phyloP scores from a whole-genome alignment of 2,113 vertebrate species.

The Merops nubicus region DNA sequence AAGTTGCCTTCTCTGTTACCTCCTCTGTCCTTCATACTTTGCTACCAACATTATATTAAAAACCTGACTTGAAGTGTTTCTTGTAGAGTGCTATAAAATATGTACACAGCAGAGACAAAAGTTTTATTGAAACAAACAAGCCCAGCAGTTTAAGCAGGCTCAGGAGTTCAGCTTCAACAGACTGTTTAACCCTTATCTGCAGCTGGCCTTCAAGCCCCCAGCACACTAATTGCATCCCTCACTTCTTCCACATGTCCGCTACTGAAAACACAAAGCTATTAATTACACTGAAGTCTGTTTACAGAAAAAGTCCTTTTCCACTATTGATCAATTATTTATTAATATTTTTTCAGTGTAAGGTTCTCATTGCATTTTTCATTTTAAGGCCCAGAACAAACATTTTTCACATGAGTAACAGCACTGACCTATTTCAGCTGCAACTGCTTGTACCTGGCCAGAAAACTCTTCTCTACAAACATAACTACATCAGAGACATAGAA shows the following conservation, averaged over 20 bases:
- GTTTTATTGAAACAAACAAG: conserved; percentile 79
- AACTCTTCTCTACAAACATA: background rate
- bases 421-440: conserved; percentile 17
- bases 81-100: conserved; percentile 46
- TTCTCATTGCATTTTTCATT: conserved; percentile 80
- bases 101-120: conserved; percentile 54
- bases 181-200: conserved; percentile 86
- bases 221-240: conserved; percentile 81
- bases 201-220: conserved; percentile 84
- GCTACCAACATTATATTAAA: conserved; percentile 66
- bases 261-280: conserved; percentile 89
- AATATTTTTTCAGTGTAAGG: conserved; percentile 83
- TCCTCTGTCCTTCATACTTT: conserved; percentile 71
- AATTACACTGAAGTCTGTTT: conserved; percentile 90
- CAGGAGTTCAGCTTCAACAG: conserved; percentile 78
- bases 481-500: background rate
- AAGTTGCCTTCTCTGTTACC: conserved; percentile 66
- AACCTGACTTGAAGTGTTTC: conserved; percentile 55
- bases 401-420: conserved; percentile 30
- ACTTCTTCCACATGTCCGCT: conserved; percentile 85
- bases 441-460: background rate
- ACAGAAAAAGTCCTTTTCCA: conserved; percentile 81
- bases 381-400: conserved; percentile 57
- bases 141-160: conserved; percentile 75
- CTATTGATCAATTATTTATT: conserved; percentile 91